Conservation (phyloP, 2,113 vertebrate species). For the Phaethornis superciliosus region DNA sequence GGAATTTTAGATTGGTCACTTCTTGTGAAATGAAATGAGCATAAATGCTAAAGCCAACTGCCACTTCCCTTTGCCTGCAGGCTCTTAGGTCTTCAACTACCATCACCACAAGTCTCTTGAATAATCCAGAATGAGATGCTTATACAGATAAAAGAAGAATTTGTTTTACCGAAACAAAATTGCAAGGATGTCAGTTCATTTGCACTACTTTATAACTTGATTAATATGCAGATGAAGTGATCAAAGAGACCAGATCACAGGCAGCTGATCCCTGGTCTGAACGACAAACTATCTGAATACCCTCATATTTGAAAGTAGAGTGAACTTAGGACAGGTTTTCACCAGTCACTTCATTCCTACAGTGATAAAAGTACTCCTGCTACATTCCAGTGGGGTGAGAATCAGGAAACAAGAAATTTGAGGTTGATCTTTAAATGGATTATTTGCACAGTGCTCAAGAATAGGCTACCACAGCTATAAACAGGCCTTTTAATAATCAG, state of each 20-base stretch:
- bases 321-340: neutral
- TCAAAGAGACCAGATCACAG: neutral
- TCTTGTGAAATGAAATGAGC: neutral
- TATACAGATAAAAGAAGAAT: neutral
- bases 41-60: neutral
- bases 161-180: neutral
- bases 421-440: slow-evolving; percentile 37
- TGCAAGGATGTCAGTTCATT: neutral
- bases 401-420: slow-evolving; percentile 8
- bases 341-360: neutral
- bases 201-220: neutral
- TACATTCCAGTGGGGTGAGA: slow-evolving; percentile 26
- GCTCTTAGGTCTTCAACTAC: neutral
- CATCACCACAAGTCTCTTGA: neutral
- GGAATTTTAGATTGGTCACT: neutral
- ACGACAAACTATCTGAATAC: neutral
- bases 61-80: neutral
- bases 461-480: neutral
- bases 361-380: slow-evolving; percentile 3
- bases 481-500: neutral
- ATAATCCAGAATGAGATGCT: neutral
- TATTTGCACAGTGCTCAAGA: neutral
- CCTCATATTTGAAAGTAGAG: neutral
- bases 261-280: neutral
- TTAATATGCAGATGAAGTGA: neutral